Conservation (phyloP, 2,797 vertebrate species). For the Sandelia bainsii region DNA sequence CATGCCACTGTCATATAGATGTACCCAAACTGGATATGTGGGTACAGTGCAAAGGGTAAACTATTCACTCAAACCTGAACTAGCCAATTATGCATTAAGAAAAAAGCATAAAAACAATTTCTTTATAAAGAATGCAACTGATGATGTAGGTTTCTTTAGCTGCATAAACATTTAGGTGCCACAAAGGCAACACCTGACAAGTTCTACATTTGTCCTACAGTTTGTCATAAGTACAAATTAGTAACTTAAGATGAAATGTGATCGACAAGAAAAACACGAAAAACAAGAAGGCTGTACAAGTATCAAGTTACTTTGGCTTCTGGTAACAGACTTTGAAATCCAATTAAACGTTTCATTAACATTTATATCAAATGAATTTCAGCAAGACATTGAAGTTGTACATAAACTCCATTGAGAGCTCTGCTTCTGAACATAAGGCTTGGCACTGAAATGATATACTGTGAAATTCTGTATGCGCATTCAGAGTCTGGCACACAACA, state of each 20-base stretch:
- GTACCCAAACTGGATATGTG: constrained; percentile 14
- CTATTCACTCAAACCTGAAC: constrained; percentile 6
- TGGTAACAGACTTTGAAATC: not conserved
- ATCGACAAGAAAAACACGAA: not conserved
- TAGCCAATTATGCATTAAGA: not conserved
- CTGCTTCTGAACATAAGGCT: not conserved
- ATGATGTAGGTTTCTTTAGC: not conserved
- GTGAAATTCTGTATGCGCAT: not conserved
- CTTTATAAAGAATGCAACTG: too few relatives aligned
- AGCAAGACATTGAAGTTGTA: not conserved
- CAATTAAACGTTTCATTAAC: not conserved
- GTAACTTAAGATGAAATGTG: not conserved
- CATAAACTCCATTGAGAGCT: not conserved
- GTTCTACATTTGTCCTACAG: constrained; percentile 1
- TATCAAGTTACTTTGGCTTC: not conserved
- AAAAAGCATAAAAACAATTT: not conserved
- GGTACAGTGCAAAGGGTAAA: constrained; percentile 3
- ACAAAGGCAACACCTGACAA: not conserved
- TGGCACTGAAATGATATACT: not conserved
- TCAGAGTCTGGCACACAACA: constrained; percentile 19
- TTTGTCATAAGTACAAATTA: not conserved
- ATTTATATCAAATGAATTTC: not conserved
- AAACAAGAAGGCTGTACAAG: not conserved
- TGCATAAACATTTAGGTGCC: not conserved
- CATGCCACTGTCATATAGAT: constrained; percentile 44